Conservation (phyloP, 2,888 invertebrate genomes). For the Octodonta nipae region DNA sequence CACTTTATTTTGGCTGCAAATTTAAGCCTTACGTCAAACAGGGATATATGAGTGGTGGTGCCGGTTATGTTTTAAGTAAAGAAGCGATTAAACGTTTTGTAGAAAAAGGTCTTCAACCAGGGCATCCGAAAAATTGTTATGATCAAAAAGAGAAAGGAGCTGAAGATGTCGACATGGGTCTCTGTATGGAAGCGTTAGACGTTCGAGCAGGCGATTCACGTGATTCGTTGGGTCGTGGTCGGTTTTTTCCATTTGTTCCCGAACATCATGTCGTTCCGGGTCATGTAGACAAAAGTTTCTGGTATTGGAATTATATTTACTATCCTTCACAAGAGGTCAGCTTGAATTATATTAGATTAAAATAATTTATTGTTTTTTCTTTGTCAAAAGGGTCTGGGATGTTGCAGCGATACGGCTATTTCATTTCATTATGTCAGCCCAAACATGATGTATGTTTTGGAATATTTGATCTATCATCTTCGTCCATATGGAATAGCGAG, state of each 20-base stretch:
- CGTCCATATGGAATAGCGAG: slow-evolving; percentile 66
- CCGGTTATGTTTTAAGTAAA: slow-evolving; percentile 84
- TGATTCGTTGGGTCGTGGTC: slow-evolving; percentile 67
- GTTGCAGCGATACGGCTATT: slow-evolving; percentile 85
- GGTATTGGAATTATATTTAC: slow-evolving; percentile 90
- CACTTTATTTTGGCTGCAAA: slow-evolving; percentile 81
- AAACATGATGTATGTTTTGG: slow-evolving; percentile 83
- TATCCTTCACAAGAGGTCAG: no score
- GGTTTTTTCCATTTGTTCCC: slow-evolving; percentile 90
- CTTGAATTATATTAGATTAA: no score
- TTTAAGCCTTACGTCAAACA: slow-evolving; percentile 73
- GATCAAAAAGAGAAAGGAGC: slow-evolving; percentile 52
- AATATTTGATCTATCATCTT: slow-evolving; percentile 88
- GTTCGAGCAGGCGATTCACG: slow-evolving; percentile 80
- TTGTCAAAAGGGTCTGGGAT: slow-evolving; percentile 58
- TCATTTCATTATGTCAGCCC: slow-evolving; percentile 88
- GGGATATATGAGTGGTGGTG: slow-evolving; percentile 88
- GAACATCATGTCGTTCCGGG: slow-evolving; percentile 84
- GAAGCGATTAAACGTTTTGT: slow-evolving; percentile 70
- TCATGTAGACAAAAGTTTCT: slow-evolving; percentile 61
- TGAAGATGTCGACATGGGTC: slow-evolving; percentile 86
- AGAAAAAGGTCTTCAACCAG: slow-evolving; percentile 27
- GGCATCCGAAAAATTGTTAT: slow-evolving; percentile 10
- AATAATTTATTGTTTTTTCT: no score
- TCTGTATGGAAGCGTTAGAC: slow-evolving; percentile 72